Base-by-base conservation (phyloP, 2,888 invertebrate genomes). In the Sussaba pulchella region DNA sequence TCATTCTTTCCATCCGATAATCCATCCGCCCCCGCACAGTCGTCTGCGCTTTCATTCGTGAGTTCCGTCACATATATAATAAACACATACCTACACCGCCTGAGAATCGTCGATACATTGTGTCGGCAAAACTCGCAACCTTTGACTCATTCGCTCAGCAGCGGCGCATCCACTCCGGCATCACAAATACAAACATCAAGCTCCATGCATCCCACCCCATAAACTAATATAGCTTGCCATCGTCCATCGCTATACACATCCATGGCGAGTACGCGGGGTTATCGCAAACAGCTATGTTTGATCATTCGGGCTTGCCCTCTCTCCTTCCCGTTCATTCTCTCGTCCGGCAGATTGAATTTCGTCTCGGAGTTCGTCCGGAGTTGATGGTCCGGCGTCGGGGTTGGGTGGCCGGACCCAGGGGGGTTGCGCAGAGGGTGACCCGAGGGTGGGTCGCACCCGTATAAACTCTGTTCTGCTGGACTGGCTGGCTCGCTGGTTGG, bases 341-440 rank as follows among this genome's bases (percentile, higher is more conserved):
- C 67, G 83, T 81, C 78, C 76, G 59, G 73, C 84, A 85, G 87
- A 90, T 89, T 89, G 88, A 89, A 89, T 89, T 88, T 86, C 85
- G 83, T 85, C 86, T 81, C 76, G 82, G 84, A 84, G 83, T 83
- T 82, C 64, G 64, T 81, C 54, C 63, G 61, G 70, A 72, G 66
- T 75, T 47, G 81, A 83, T 57, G 71, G 64, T 45, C 70, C 17
- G 43, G 59, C 43, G 45, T 52, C 43, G 77, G 61, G 81, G 77
- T 52, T 77, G 70, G 70, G 24, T 64, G 59, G 83, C 72, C 73
- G 66, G 80, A 80, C 83, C 57, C 74, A 73, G 66, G 81, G 82
- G 83, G 74, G 50, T 78, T 69, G 50, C 47, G 64, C 50, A 73
- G 72, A 67, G 71, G 52, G 54, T 59, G 59, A 50, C 50, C 41